These are phyloP conservation scores for Caenorhabditis afra DNA, from an alignment of 2,888 invertebrate genomes.

Conservation along the genomic window DNA sequence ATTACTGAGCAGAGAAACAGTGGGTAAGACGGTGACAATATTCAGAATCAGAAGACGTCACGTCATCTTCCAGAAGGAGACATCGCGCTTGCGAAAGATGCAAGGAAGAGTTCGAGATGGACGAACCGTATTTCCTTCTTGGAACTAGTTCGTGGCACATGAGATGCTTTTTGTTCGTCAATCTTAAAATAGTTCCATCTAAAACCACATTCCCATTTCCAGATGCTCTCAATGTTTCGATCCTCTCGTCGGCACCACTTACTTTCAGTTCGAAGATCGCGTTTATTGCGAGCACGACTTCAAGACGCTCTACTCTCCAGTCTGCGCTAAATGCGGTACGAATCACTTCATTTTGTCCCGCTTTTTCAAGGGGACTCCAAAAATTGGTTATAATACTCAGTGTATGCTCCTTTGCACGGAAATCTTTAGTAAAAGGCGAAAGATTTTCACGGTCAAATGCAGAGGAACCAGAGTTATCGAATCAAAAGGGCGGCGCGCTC, in stretches of 20 bases:
- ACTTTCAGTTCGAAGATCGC: slow-evolving; percentile 95
- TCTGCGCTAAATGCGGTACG: slow-evolving; percentile 67
- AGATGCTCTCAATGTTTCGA: slow-evolving; percentile 98
- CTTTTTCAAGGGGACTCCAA: slow-evolving; percentile 48
- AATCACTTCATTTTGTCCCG: slow-evolving; percentile 1
- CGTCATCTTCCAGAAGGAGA: slow-evolving; percentile 3
- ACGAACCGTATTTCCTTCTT: slow-evolving; percentile 49
- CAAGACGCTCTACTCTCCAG: slow-evolving; percentile 63
- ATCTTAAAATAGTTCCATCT: background rate
- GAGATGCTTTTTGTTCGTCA: slow-evolving; percentile 92
- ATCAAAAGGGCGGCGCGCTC: slow-evolving; percentile 54
- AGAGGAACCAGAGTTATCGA: slow-evolving; percentile 48
- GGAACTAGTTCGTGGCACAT: slow-evolving; percentile 89
- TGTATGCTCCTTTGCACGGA: slow-evolving; percentile 74
- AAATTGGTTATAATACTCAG: slow-evolving; percentile 62
- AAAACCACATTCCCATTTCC: slow-evolving; percentile 17
- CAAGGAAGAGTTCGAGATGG: slow-evolving; percentile 37
- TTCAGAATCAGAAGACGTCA: too few species aligned
- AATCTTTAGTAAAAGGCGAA: slow-evolving; percentile 76
- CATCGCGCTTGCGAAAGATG: slow-evolving; percentile 50
- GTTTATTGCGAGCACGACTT: slow-evolving; percentile 69
- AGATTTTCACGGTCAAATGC: slow-evolving; percentile 3
- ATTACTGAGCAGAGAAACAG: slow-evolving; percentile 45
- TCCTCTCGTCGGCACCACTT: slow-evolving; percentile 95
- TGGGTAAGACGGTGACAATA: slow-evolving; percentile 25